Conservation (phyloP, 2,797 vertebrate genomes). For the Leptodactylus fallax region DNA sequence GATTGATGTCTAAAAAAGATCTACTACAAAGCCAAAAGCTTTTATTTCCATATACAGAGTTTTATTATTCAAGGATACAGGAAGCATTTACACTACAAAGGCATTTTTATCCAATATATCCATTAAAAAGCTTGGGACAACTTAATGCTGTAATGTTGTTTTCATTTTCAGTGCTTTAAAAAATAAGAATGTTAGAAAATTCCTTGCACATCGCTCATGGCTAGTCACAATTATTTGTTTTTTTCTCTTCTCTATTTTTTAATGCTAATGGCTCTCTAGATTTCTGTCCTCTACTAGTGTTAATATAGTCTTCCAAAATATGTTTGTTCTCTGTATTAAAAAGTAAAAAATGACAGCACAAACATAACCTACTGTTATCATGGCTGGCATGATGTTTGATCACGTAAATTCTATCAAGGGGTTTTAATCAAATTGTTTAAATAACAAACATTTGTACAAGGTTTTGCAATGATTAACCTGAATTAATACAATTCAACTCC, state of each 20-base stretch:
- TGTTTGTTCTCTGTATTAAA: background rate
- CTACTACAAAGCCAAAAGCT: conserved; percentile 32
- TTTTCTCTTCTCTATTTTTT: background rate
- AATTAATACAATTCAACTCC: background rate
- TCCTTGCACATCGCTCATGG: background rate
- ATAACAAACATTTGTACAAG: background rate
- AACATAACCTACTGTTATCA: background rate
- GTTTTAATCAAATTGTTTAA: background rate
- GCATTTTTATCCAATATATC: conserved; percentile 7
- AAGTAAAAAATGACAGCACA: no score
- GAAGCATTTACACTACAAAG: conserved; percentile 61
- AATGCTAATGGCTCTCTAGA: background rate
- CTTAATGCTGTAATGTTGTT: conserved; percentile 36
- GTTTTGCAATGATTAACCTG: background rate
- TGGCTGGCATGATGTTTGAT: background rate
- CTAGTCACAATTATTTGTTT: conserved; percentile 2
- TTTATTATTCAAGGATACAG: conserved; percentile 53
- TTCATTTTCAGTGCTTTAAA: conserved; percentile 9
- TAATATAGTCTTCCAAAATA: background rate
- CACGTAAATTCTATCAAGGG: background rate
- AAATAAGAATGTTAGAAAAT: conserved; percentile 45
- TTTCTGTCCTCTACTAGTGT: background rate
- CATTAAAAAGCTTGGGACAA: conserved; percentile 50
- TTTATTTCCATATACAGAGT: conserved; percentile 45
- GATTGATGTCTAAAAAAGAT: conserved; percentile 28